Evolutionary conservation across 2,113 vertebrate species (phyloP).

Genomic region (Caretta caretta): DNA sequence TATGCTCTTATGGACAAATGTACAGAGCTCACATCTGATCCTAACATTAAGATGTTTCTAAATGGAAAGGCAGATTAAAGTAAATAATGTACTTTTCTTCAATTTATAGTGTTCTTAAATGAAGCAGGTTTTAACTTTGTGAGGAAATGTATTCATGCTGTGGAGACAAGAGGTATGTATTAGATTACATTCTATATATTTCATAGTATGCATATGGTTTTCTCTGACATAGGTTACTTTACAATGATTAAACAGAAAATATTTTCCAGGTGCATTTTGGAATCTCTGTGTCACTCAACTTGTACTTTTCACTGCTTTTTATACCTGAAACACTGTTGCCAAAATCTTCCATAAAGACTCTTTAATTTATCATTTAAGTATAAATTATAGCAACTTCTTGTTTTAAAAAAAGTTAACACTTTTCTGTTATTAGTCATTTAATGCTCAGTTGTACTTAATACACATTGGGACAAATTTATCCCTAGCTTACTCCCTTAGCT

Average conservation of each 20-base stretch:
- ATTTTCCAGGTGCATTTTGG: background rate
- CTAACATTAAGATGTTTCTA: background rate
- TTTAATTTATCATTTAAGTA: background rate
- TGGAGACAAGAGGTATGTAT: conserved; percentile 89
- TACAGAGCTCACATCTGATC: background rate
- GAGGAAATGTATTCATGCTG: conserved; percentile 92
- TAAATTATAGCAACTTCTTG: background rate
- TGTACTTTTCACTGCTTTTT: background rate
- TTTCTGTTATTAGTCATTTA: background rate
- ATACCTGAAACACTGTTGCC: background rate
- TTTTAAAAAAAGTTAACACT: background rate
- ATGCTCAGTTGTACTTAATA: background rate
- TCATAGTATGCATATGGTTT: background rate
- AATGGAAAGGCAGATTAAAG: background rate
- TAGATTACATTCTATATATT: background rate
- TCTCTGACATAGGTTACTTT: background rate
- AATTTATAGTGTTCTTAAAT: conserved; percentile 90
- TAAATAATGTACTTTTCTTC: conserved; percentile 20
- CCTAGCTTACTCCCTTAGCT: background rate
- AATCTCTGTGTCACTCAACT: background rate
- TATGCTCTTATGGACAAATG: background rate
- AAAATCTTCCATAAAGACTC: background rate
- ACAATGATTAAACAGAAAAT: background rate
- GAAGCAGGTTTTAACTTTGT: conserved; percentile 98
- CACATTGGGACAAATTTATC: background rate